These are phyloP conservation scores for Luffia ferchaultella DNA, from an alignment of 2,888 invertebrate genomes.

Conservation along the genomic window DNA sequence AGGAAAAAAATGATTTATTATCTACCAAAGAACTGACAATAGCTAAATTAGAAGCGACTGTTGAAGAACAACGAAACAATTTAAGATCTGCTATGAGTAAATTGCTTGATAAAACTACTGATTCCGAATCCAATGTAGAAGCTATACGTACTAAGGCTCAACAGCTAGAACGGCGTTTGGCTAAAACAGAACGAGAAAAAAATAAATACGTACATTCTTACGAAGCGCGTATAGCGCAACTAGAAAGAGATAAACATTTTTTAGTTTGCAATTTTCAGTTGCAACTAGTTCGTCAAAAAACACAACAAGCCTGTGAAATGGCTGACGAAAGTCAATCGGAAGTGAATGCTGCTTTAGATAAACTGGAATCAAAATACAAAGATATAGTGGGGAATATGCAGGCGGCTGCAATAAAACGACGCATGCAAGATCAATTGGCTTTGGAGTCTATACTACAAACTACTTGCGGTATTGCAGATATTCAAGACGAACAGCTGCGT, in stretches of 20 bases:
- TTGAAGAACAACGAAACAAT: slow-evolving; percentile 34
- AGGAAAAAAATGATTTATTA: slow-evolving; percentile 22
- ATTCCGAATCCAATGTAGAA: slow-evolving; percentile 19
- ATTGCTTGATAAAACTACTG: slow-evolving; percentile 23
- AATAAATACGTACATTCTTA: slow-evolving; percentile 30
- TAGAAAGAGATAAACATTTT: slow-evolving; percentile 45
- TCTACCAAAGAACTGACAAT: slow-evolving; percentile 25
- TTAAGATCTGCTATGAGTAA: slow-evolving; percentile 28
- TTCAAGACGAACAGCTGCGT: background rate
- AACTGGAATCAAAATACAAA: slow-evolving; percentile 49
- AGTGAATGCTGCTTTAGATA: slow-evolving; percentile 33
- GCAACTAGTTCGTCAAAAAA: slow-evolving; percentile 40
- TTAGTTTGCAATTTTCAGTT: slow-evolving; percentile 44
- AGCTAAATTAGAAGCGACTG: slow-evolving; percentile 22
- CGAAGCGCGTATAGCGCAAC: slow-evolving; percentile 35
- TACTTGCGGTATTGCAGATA: slow-evolving; percentile 19
- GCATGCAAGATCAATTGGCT: slow-evolving; percentile 46
- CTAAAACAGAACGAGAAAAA: slow-evolving; percentile 40
- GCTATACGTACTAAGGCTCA: slow-evolving; percentile 23
- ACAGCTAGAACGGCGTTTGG: slow-evolving; percentile 40
- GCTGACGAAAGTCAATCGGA: slow-evolving; percentile 40
- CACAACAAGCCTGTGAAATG: slow-evolving; percentile 39
- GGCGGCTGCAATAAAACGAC: slow-evolving; percentile 46
- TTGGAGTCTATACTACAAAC: slow-evolving; percentile 44
- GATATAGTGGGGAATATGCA: slow-evolving; percentile 50